A percentile compares a stretch with the other conserved stretches of the same genome.
These are phyloP conservation scores for Abrostola tripartita DNA, from an alignment of 2,888 invertebrate genomes.

Conservation along the genomic window DNA sequence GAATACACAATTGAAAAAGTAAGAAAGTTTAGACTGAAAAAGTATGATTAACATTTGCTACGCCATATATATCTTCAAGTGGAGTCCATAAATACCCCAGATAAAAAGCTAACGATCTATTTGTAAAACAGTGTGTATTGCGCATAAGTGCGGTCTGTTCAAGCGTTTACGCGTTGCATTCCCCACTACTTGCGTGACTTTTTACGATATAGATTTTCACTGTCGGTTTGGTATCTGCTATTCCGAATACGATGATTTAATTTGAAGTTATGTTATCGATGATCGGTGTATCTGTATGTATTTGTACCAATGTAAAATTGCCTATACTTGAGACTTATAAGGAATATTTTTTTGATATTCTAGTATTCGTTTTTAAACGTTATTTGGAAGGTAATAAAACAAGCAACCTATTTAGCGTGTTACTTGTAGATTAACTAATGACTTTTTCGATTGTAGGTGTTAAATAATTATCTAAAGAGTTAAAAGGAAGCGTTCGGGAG, in stretches of 20 bases:
- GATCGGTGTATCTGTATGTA: not conserved
- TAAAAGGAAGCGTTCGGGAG: not conserved
- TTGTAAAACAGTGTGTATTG: slow-evolving; percentile 36
- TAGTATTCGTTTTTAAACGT: too few species aligned
- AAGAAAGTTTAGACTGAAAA: slow-evolving; percentile 18
- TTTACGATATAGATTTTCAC: slow-evolving; percentile 13
- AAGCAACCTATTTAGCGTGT: not conserved
- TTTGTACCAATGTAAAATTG: not conserved
- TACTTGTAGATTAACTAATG: slow-evolving; percentile 1
- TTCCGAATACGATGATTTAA: slow-evolving; percentile 4
- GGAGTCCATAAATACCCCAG: slow-evolving; percentile 10
- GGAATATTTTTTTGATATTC: too few species aligned
- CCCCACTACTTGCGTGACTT: slow-evolving; percentile 19
- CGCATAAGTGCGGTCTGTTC: slow-evolving; percentile 32
- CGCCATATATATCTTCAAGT: slow-evolving; percentile 23
- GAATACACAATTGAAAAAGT: slow-evolving; percentile 12
- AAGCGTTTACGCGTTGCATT: slow-evolving; percentile 22
- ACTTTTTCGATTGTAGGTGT: not conserved
- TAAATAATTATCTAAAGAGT: not conserved
- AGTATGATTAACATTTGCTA: slow-evolving; percentile 13
- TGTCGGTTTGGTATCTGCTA: not conserved
- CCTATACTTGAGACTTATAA: too few species aligned
- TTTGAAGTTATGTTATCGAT: not conserved
- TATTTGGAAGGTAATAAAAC: not conserved
- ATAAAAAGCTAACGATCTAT: slow-evolving; percentile 27